phyloP scores from a whole-genome alignment of 2,888 invertebrate species.

The Parasteatoda lunata region DNA sequence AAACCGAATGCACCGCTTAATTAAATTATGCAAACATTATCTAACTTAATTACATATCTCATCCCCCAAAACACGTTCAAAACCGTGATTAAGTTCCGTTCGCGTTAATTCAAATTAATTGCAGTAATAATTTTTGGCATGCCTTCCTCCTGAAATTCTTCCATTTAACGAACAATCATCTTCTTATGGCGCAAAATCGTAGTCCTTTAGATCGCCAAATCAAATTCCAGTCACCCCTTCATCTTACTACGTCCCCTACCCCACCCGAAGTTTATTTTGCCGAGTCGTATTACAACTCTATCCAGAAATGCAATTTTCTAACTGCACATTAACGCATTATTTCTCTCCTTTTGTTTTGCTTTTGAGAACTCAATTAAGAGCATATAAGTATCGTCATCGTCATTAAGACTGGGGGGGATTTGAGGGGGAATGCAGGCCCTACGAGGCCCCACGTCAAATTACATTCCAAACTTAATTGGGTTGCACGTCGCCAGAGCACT shows the following conservation, averaged over 20 bases:
- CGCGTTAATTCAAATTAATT: constrained; percentile 3
- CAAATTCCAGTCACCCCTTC: background rate
- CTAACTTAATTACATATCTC: background rate
- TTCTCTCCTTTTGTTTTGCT: constrained; percentile 38
- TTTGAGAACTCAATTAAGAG: constrained; percentile 52
- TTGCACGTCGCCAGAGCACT: background rate
- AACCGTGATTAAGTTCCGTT: background rate
- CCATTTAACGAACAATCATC: background rate
- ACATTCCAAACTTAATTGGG: constrained; percentile 63
- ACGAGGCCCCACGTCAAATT: constrained; percentile 42
- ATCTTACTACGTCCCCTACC: background rate
- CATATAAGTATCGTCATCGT: constrained; percentile 38
- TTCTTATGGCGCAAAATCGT: too few species aligned
- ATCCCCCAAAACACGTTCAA: background rate
- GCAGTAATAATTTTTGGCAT: background rate
- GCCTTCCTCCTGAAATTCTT: background rate
- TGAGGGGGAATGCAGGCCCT: constrained; percentile 13
- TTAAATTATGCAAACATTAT: background rate
- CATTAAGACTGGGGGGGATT: constrained; percentile 4
- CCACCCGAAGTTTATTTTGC: background rate
- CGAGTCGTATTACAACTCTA: constrained; percentile 1
- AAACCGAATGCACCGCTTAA: background rate
- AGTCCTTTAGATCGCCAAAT: background rate
- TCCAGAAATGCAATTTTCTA: constrained; percentile 34
- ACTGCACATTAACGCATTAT: constrained; percentile 54